These are phyloP conservation scores for Plagiodera versicolora DNA, from an alignment of 2,888 invertebrate species.

Conservation along the genomic window DNA sequence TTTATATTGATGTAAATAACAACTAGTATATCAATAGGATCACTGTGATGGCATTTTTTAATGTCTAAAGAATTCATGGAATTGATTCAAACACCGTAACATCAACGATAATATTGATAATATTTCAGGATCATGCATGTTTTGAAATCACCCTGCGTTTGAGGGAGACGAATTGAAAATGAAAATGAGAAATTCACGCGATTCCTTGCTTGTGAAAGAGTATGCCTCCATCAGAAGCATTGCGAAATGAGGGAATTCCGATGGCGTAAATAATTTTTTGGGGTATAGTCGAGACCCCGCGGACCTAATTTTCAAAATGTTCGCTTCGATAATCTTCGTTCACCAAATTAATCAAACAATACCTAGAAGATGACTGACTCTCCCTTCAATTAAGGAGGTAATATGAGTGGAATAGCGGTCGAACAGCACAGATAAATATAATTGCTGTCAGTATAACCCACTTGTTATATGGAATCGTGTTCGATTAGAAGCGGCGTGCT, in stretches of 20 bases:
- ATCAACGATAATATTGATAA: too few relatives aligned
- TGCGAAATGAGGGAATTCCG: neutral
- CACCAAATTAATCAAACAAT: neutral
- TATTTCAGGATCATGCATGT: too few relatives aligned
- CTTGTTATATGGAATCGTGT: conserved; percentile 33
- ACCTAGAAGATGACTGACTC: neutral
- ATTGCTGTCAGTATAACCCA: conserved; percentile 40
- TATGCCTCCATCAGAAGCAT: neutral
- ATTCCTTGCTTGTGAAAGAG: too few relatives aligned
- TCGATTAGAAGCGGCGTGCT: conserved; percentile 42
- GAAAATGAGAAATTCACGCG: too few relatives aligned
- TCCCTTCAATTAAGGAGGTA: conserved; percentile 12
- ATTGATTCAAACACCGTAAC: too few relatives aligned
- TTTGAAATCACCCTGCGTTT: too few relatives aligned
- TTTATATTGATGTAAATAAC: too few relatives aligned
- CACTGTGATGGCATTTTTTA: too few relatives aligned
- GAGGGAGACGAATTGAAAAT: too few relatives aligned
- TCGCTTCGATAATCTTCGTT: neutral
- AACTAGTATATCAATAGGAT: too few relatives aligned
- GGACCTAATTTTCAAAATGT: neutral
- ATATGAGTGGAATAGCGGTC: conserved; percentile 34
- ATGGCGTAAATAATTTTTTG: neutral
- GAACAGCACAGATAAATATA: conserved; percentile 42
- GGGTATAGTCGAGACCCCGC: neutral
- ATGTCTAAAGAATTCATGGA: too few relatives aligned